Conservation (phyloP, 2,888 invertebrate genomes). For the Torymus texanus region DNA sequence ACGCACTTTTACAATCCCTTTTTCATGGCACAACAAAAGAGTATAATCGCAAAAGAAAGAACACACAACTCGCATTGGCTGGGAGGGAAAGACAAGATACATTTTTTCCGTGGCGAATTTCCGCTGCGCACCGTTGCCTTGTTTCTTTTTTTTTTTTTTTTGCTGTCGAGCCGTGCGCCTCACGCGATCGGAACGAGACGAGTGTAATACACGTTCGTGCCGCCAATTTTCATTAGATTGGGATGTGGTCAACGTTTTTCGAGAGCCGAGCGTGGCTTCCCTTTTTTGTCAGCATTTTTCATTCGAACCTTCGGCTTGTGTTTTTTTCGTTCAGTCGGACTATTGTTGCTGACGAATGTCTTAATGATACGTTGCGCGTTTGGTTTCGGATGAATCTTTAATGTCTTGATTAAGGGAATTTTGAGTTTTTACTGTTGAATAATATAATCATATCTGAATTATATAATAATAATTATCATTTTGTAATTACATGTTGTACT, state of each 20-base stretch:
- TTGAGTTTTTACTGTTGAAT: too few species aligned
- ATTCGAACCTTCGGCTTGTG: not conserved
- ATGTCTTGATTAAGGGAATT: too few species aligned
- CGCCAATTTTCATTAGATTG: constrained; percentile 39
- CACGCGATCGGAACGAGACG: not conserved
- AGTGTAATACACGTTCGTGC: not conserved
- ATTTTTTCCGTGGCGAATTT: not conserved
- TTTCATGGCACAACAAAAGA: not conserved
- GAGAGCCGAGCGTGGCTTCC: not conserved
- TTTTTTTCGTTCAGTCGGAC: not conserved
- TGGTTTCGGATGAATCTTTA: too few species aligned
- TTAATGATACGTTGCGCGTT: not conserved
- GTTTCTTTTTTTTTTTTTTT: not conserved
- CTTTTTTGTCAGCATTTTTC: constrained; percentile 3
- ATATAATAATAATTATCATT: too few species aligned
- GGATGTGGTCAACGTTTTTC: constrained; percentile 34
- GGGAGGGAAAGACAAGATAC: not conserved
- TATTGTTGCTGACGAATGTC: not conserved
- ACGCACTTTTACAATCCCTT: too few species aligned
- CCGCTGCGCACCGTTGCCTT: not conserved
- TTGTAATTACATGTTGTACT: too few species aligned
- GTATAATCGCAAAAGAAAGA: not conserved
- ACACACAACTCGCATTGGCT: too few species aligned
- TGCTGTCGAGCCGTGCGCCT: too few species aligned
- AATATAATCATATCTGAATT: too few species aligned